phyloP scores from a whole-genome alignment of 1,140 invertebrate species.

The Procambarus clarkii region DNA sequence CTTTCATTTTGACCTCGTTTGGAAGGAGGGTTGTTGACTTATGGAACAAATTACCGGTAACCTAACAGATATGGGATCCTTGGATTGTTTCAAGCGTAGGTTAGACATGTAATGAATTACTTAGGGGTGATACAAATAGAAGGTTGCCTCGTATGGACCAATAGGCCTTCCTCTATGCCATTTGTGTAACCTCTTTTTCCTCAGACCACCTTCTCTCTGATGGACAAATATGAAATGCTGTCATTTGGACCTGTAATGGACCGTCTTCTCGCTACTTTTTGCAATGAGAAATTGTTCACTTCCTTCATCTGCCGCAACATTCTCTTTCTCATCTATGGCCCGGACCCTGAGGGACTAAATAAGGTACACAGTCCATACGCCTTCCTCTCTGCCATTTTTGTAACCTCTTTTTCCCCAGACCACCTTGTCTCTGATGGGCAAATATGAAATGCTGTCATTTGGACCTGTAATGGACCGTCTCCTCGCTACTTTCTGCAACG shows the following conservation, averaged over 20 bases:
- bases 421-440: constrained; percentile 80
- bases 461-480: constrained; percentile 80
- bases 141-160: too few relatives aligned
- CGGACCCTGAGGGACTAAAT: constrained; percentile 67
- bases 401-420: constrained; percentile 75
- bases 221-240: constrained; percentile 83
- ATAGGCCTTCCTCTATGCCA: too few relatives aligned
- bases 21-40: too few relatives aligned
- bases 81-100: too few relatives aligned
- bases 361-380: constrained; percentile 32
- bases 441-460: constrained; percentile 83
- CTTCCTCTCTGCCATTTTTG: not conserved
- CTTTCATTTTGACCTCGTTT: too few relatives aligned
- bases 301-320: constrained; percentile 82
- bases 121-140: too few relatives aligned
- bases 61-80: too few relatives aligned
- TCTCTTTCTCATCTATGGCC: constrained; percentile 82
- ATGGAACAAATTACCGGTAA: too few relatives aligned
- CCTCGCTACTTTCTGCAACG: constrained; percentile 80
- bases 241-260: constrained; percentile 81
- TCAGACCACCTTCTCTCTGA: constrained; percentile 78
- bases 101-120: too few relatives aligned
- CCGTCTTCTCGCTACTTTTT: constrained; percentile 80
- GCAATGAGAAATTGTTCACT: constrained; percentile 78
- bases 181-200: constrained; percentile 64